Conservation (phyloP, 2,797 vertebrate genomes). For the Gallirallus australis region DNA sequence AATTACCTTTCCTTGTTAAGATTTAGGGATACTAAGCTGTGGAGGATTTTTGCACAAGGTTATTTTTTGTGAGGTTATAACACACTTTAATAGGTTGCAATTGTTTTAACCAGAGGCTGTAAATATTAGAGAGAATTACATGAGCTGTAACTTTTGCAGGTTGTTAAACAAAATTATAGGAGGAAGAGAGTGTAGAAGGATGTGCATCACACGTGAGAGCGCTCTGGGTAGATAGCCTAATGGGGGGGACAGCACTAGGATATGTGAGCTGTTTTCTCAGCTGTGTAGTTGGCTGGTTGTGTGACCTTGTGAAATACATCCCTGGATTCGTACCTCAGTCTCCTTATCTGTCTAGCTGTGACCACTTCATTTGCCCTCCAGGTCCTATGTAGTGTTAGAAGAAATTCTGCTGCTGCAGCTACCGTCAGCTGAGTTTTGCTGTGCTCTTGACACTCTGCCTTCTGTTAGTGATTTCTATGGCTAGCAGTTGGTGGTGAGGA, state of each 20-base stretch:
- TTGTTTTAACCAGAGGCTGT: constrained; percentile 55
- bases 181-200: background rate
- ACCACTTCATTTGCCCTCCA: background rate
- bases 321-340: background rate
- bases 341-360: background rate
- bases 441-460: background rate
- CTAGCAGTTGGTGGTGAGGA: background rate
- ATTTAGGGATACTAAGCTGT: constrained; percentile 16
- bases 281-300: background rate
- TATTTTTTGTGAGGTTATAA: constrained; percentile 47
- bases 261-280: background rate
- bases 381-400: background rate
- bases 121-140: constrained; percentile 53
- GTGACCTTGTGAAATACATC: constrained; percentile 18
- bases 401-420: background rate
- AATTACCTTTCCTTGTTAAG: constrained; percentile 20
- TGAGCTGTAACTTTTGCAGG: background rate
- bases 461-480: background rate
- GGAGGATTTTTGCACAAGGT: constrained; percentile 40
- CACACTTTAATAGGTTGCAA: constrained; percentile 53
- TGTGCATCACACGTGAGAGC: too few relatives aligned
- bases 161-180: constrained; percentile 53
- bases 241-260: background rate
- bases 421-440: background rate
- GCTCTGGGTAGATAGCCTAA: background rate